Evolutionary conservation across 2,113 vertebrate species (phyloP), one percentile per base, ranked within the genome.

Genomic region (Gopherus flavomarginatus): DNA sequence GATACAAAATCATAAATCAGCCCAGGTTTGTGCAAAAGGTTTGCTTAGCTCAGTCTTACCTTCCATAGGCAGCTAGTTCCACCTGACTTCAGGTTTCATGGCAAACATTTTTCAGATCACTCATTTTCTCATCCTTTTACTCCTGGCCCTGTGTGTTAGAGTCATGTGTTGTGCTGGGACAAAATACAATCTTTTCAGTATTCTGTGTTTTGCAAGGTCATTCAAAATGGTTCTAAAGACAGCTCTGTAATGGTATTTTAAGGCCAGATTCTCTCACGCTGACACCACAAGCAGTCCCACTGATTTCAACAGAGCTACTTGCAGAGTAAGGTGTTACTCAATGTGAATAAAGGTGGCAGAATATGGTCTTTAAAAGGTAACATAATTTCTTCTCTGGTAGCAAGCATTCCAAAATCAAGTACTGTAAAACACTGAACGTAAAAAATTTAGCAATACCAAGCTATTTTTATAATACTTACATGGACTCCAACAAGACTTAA

Each of bases 361-460:
- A 42, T 24, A 14, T 89, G 13, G 4, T 19, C 69, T 22, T 75
- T 65, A 65, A 65, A 31, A 75, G 69, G 90, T 89, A 95, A 92
- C 31, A 81, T 89, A 17, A 93, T 93, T 92, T 92, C 82, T 94
- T 85, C 90, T 96, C 89, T 72, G 47, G 83, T 89, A 78, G 79
- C 53, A 94, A 97, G 94, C 42, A 96, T 91, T 93, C 94, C 90
- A 95, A 94, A 92, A 75, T 88, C 89, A 92, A 93, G 82, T 90
- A 96, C 82, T 35, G 3, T 86, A 88, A 80, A 65, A 47, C 1
- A 86, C 89, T 94, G 62, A 69, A 84, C 83, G 85, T 86, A 96
- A 96, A 97, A 97, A 97, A 97, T 93, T 97, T 97, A 96, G 94
- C 24, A 90, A 56, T 42, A 75, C 49, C 16, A 92, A 94, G 75